phyloP scores from a whole-genome alignment of 2,797 vertebrate species.

The Accipiter minullus region DNA sequence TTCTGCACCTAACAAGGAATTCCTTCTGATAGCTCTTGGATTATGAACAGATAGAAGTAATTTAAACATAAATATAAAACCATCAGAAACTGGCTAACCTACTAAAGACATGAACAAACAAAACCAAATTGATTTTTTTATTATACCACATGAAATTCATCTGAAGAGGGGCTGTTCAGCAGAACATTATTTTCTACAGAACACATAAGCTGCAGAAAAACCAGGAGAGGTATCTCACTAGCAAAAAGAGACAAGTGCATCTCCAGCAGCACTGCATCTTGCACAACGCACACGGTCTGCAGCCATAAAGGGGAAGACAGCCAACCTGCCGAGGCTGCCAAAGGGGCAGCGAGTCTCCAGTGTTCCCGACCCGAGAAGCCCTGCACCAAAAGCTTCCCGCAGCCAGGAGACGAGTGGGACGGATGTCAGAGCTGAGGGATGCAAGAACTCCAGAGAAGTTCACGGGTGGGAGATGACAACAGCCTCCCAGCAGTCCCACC shows the following conservation, averaged over 20 bases:
- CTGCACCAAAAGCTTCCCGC: background rate
- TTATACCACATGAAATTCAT: background rate
- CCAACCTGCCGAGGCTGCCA: background rate
- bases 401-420: accelerated
- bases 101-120: background rate
- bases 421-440: background rate
- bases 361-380: accelerated
- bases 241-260: too few species aligned
- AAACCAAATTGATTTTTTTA: background rate
- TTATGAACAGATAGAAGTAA: background rate
- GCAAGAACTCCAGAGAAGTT: background rate
- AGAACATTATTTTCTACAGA: background rate
- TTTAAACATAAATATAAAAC: background rate
- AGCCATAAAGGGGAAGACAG: background rate
- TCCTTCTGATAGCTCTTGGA: too few species aligned
- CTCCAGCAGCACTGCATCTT: background rate
- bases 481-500: background rate
- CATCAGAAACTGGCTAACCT: background rate
- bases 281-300: accelerated
- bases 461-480: background rate
- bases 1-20: background rate
- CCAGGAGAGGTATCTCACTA: background rate
- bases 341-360: background rate
- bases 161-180: background rate
- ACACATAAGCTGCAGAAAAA: background rate